Evolutionary conservation across 2,113 vertebrate genomes (phyloP).

Genomic region (Chaetura pelagica): DNA sequence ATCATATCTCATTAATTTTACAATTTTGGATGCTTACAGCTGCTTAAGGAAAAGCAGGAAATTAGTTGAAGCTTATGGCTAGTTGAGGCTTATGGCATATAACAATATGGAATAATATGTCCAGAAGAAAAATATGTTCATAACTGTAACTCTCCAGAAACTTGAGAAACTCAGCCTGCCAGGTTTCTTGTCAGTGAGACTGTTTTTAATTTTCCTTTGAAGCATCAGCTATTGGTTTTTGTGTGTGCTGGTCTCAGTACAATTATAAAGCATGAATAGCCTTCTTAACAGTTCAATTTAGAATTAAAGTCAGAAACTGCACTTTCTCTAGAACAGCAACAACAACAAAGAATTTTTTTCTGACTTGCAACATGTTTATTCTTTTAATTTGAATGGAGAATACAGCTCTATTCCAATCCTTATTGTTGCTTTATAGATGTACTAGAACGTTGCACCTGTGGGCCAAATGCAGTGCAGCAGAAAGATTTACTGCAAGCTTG

Average conservation of each 20-base stretch:
- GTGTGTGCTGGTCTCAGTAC: not conserved
- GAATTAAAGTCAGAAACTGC: not conserved
- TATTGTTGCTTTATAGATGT: not conserved
- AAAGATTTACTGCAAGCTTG: fast-evolving
- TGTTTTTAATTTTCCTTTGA: not conserved
- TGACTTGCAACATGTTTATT: not conserved
- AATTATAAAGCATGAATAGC: not conserved
- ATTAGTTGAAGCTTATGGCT: not conserved
- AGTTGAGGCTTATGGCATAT: not conserved
- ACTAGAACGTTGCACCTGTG: not conserved
- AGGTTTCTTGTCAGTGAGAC: not conserved
- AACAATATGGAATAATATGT: not conserved
- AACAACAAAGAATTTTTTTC: not conserved
- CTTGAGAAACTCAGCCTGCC: not conserved
- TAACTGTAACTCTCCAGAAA: not conserved
- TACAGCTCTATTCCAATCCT: not conserved
- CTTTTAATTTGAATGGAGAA: not conserved
- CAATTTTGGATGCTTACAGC: fast-evolving
- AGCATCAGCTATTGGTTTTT: not conserved
- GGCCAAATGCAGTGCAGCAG: not conserved
- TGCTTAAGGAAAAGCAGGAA: not conserved
- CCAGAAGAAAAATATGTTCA: not conserved
- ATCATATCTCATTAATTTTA: not conserved
- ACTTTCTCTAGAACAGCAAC: not conserved
- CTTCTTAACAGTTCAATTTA: not conserved